Base-by-base conservation (phyloP, 1,140 invertebrate species). In the Mylabris phalerata region DNA sequence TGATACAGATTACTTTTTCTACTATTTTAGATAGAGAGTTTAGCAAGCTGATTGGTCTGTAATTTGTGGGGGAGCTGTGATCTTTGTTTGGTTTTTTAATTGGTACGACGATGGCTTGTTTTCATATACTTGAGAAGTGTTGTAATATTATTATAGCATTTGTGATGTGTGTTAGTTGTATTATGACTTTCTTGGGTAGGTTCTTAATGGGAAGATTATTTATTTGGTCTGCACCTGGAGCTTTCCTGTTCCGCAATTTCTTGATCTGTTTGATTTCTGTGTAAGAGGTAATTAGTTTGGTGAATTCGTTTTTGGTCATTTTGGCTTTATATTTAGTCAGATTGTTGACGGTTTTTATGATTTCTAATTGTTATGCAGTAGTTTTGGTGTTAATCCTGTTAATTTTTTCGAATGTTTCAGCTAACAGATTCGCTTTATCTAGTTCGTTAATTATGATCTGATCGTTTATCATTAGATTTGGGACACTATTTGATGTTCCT, bases 1-100 rank as follows among this genome's bases (percentile, higher is more conserved):
- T 43, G 6, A 43, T 52, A 42, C 13, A n/a, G 5, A 52, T 39
- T 2, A 43, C 42, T 52, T 52, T 52, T 52, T 52, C 50, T 4
- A 27, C 3, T 9, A 42, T 24, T 52, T 52, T 52, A 4, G 50
- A 41, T 44, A 52, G 13, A 3, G 32, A 43, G 4, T 11, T 42
- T 7, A 52, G 42, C n/a, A 52, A 26, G 25, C 39, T 42, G n/a
- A 52, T 52, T 42, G 50, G 50, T 27, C 50, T 42, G 24, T 52
- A 71, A 19, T 19, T 47, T 4, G 4, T 32, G 4, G 52, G 42
- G 7, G 11, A 4, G 2, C 9, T 38, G n/a, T 4, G 24, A 45
- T 44, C 43, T 55, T 55, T 55, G 7, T 11, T 24, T 25, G 26
- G 7, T 55, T 55, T 55, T 3, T 7, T 10, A 24, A 55, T 47